These are phyloP conservation scores for Umimayanthus chanpuru DNA, from an alignment of 92 coral and sea anemone species.

Conservation along the genomic window DNA sequence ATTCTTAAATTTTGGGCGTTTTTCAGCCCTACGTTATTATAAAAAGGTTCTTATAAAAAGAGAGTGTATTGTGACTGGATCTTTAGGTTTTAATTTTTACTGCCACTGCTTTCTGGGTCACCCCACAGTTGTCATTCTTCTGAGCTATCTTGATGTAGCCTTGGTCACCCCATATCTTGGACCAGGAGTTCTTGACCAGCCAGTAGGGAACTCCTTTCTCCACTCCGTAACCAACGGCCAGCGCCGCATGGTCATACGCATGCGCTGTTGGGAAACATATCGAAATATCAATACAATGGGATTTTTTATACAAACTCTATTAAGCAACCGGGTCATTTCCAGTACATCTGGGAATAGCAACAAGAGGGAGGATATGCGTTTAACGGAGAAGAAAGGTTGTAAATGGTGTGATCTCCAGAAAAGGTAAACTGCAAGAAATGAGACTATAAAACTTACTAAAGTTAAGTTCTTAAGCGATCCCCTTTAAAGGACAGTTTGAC, in stretches of 20 bases:
- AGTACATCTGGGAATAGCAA: neutral
- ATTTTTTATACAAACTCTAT: too few relatives aligned
- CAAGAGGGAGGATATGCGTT: neutral
- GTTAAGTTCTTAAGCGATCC: too few relatives aligned
- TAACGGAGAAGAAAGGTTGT: too few relatives aligned
- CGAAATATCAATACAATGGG: neutral
- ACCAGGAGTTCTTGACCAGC: constrained; percentile 98
- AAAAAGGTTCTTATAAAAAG: too few relatives aligned
- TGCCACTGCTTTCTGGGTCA: constrained; percentile 93
- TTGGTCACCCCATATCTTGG: constrained; percentile 94
- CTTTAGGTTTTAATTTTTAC: constrained; percentile 59
- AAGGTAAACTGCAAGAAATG: too few relatives aligned
- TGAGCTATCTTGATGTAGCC: constrained; percentile 96
- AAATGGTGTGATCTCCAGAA: too few relatives aligned
- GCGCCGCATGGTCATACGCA: constrained; percentile 93
- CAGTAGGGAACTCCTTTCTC: constrained; percentile 89
- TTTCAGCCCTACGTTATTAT: too few relatives aligned
- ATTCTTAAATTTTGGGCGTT: too few relatives aligned
- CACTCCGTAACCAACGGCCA: constrained; percentile 92
- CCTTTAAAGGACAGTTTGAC: too few relatives aligned
- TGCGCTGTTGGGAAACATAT: constrained; percentile 60
- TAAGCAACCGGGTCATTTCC: neutral
- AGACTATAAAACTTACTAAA: too few relatives aligned
- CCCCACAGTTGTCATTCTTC: constrained; percentile 93
- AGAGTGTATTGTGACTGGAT: too few relatives aligned